Base-by-base conservation (phyloP, 2,888 invertebrate genomes). In the Caenorhabditis doughertyi region DNA sequence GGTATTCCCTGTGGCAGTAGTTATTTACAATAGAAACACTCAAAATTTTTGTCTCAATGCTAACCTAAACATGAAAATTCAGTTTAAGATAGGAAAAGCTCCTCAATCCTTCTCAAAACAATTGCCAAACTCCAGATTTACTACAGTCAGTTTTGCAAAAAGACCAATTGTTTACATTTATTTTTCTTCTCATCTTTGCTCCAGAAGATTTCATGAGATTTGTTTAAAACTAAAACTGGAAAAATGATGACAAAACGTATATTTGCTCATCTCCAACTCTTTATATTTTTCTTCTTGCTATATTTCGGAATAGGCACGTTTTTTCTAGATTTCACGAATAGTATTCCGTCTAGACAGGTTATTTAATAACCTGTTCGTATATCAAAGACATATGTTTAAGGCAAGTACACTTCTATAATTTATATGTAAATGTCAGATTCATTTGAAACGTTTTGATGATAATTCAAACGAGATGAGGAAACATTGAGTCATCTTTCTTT, bases 401-500 rank as follows among this genome's bases (percentile, higher is more conserved):
- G 35, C 58, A 58, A 18, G 58, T 39, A 35, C 35, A 35, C 35
- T 35, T 5, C 5, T 5, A 7, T 35, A 35, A 7, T 7, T 7
- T 5, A 35, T 42, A 42, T 42, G 53, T 42, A 68, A 51, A 49
- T 65, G 35, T 51, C 32, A 39, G 67, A 13, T 32, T 8, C 18
- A 39, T 42, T 13, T 42, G 42, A 60, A 64, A 64, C 64, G 18
- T 64, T 64, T 64, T 18, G 49, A 64, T 64, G 47, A 47, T 49
- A 64, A 64, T 53, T 67, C 39, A n/a, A 35, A 32, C 11, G 29
- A 64, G 13, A 44, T 18, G 53, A 29, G 18, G 35, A 42, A 68
- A 39, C 21, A 8, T 32, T 18, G 18, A 29, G 27, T 16, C 23
- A 16, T 39, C 16, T 32, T 56, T 47, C 44, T 7, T 18, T 47